A percentile compares a stretch with the other conserved stretches of the same genome.
Conservation (phyloP, 1,140 invertebrate genomes). For the Notospermus geniculatus region DNA sequence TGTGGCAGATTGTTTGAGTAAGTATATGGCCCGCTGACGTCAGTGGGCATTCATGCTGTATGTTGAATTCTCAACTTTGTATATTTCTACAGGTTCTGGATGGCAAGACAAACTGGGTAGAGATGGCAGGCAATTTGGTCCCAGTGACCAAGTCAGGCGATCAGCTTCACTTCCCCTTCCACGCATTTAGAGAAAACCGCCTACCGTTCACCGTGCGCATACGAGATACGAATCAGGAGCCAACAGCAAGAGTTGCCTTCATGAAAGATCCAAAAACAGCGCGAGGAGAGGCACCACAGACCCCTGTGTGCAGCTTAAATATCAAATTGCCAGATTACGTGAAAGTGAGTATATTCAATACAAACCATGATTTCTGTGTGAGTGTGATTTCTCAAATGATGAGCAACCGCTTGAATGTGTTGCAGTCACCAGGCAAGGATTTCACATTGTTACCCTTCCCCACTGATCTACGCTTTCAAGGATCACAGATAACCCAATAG, state of each 20-base stretch:
- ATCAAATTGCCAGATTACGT: conserved; percentile 76
- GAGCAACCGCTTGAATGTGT: too few species aligned
- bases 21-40: too few species aligned
- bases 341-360: conserved; percentile 26
- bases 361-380: too few species aligned
- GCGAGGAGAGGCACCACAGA: conserved; percentile 88
- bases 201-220: conserved; percentile 91
- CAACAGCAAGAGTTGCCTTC: conserved; percentile 92
- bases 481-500: too few species aligned
- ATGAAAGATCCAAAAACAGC: conserved; percentile 89
- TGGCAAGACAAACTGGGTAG: conserved; percentile 90
- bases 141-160: conserved; percentile 98
- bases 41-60: too few species aligned
- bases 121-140: conserved; percentile 96
- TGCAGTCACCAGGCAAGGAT: too few species aligned
- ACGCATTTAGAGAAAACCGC: conserved; percentile 96
- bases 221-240: conserved; percentile 87
- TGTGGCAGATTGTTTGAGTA: too few species aligned
- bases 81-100: conserved; percentile 73
- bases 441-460: too few species aligned
- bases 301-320: conserved; percentile 94
- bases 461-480: too few species aligned
- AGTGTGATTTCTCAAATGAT: too few species aligned
- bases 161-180: conserved; percentile 92
- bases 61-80: neutral